A percentile compares a stretch with the other conserved stretches of the same genome.
These are phyloP conservation scores for Limonius californicus DNA, from an alignment of 1,140 invertebrate species.

Conservation along the genomic window DNA sequence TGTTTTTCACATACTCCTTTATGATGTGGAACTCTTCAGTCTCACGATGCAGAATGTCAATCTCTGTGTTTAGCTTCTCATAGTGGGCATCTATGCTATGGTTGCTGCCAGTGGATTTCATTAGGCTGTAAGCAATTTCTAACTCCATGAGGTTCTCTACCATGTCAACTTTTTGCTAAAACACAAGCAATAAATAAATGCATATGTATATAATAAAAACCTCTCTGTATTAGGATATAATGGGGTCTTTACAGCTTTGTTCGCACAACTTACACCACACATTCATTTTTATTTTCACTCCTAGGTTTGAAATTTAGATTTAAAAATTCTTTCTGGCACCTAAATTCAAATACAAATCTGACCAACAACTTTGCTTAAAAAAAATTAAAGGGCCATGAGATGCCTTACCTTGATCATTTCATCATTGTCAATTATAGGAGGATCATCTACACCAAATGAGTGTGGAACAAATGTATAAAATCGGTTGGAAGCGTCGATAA, in stretches of 20 bases:
- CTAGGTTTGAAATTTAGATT: no score
- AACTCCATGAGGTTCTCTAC: slow-evolving; percentile 89
- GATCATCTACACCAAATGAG: slow-evolving; percentile 82
- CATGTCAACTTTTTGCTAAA: slow-evolving; percentile 82
- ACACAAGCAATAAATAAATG: background rate
- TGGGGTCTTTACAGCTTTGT: no score
- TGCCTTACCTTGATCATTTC: slow-evolving; percentile 67
- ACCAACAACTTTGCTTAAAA: no score
- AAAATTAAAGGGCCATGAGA: slow-evolving; percentile 12
- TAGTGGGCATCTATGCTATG: slow-evolving; percentile 87
- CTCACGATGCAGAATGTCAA: slow-evolving; percentile 68
- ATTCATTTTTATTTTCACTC: no score
- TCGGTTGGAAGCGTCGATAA: slow-evolving; percentile 84
- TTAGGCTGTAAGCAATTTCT: slow-evolving; percentile 88
- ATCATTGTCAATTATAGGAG: slow-evolving; percentile 72
- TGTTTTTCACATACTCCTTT: slow-evolving; percentile 76
- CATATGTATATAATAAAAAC: no score
- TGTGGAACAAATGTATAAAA: slow-evolving; percentile 88
- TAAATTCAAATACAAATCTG: no score
- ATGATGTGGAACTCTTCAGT: slow-evolving; percentile 75
- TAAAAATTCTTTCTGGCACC: no score
- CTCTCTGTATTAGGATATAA: no score
- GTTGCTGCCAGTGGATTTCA: slow-evolving; percentile 57
- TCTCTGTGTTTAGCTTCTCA: slow-evolving; percentile 80
- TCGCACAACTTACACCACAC: no score